Percentiles rank a stretch among this genome's conserved stretches.
Conservation (phyloP, 2,797 vertebrate genomes). For the Hemitrygon akajei region DNA sequence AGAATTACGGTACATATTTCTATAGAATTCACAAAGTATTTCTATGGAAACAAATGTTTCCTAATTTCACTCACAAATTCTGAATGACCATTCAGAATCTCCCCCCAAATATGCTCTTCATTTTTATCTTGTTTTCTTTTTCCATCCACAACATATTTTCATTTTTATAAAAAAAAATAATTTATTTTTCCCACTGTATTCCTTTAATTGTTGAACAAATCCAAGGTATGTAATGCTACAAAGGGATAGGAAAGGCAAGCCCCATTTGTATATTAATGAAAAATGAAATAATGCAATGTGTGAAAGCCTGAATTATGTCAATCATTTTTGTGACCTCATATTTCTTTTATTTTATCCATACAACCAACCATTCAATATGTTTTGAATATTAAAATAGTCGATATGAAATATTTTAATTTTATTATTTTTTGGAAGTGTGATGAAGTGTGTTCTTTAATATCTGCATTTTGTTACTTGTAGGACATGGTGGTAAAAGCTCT, state of each 20-base stretch:
- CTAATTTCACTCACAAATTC: neutral
- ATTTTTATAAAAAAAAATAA: neutral
- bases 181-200: neutral
- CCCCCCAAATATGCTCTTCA: neutral
- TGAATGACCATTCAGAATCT: neutral
- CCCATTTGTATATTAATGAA: neutral
- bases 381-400: neutral
- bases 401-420: neutral
- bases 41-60: neutral
- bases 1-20: neutral
- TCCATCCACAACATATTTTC: neutral
- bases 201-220: neutral
- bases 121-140: neutral
- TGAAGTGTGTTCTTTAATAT: neutral
- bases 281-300: neutral
- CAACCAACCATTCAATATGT: neutral
- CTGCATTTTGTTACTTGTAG: slow-evolving; percentile 48
- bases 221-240: neutral
- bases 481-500: slow-evolving; percentile 74
- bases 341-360: neutral
- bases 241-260: neutral
- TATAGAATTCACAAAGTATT: too few relatives aligned
- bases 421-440: too few relatives aligned
- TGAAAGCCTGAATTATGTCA: neutral
- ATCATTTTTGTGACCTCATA: neutral